phyloP scores from a whole-genome alignment of 2,888 invertebrate species.

The Sisyra terminalis region DNA sequence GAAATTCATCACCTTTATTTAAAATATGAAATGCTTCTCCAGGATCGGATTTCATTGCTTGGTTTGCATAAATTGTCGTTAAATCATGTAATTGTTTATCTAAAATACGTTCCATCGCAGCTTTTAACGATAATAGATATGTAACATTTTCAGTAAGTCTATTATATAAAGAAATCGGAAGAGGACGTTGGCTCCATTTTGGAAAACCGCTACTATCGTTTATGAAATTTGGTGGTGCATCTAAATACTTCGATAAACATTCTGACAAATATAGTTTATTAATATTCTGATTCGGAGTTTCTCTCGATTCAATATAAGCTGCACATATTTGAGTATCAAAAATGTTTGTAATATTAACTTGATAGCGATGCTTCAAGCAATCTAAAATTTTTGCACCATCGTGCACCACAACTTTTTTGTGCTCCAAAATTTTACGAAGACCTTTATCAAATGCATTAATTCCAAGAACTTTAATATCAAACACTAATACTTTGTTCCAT shows the following conservation, averaged over 20 bases:
- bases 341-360: not conserved
- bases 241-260: not conserved
- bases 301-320: not conserved
- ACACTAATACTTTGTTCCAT: not conserved
- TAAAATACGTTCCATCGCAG: not conserved
- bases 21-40: not conserved
- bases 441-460: not conserved
- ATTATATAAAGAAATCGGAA: not conserved
- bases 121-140: not conserved
- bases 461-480: slow-evolving; percentile 1
- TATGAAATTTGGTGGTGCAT: not conserved
- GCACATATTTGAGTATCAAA: slow-evolving; percentile 1
- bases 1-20: not conserved
- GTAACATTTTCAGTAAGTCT: not conserved
- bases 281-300: not conserved
- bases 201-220: not conserved
- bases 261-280: not conserved
- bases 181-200: not conserved
- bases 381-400: not conserved
- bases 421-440: not conserved
- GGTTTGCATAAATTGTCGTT: not conserved
- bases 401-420: not conserved
- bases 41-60: not conserved
- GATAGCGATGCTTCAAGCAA: not conserved
- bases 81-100: not conserved